Conservation (phyloP, 2,888 invertebrate genomes). For the Lottia gigantea region DNA sequence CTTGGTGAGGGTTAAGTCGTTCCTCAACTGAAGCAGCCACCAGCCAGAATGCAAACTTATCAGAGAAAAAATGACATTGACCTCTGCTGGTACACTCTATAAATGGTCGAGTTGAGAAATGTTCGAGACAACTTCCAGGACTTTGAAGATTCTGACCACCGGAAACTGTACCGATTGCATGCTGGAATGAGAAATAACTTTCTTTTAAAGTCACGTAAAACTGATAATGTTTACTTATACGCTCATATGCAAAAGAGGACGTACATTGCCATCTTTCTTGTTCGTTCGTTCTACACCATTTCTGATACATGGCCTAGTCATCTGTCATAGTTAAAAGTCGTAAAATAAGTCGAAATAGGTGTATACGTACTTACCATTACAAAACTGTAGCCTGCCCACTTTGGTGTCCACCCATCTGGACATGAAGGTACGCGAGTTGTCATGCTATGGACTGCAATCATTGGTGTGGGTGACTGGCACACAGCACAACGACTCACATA, state of each 20-base stretch:
- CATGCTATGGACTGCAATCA: conserved; percentile 96
- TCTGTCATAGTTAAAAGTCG: too few relatives aligned
- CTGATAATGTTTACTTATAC: too few relatives aligned
- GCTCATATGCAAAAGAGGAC: too few relatives aligned
- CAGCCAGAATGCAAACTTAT: conserved; percentile 97
- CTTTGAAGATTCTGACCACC: conserved; percentile 47
- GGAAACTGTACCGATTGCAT: conserved; percentile 40
- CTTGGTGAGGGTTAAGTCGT: conserved; percentile 11
- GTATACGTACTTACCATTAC: conserved; percentile 81
- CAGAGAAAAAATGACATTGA: conserved; percentile 72
- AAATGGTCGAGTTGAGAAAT: conserved; percentile 66
- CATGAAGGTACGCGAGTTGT: conserved; percentile 85
- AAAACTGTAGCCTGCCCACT: conserved; percentile 98
- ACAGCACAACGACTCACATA: conserved; percentile 93
- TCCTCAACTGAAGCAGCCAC: conserved; percentile 77
- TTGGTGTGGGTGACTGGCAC: conserved; percentile 95
- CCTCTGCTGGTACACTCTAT: conserved; percentile 56
- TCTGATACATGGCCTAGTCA: too few relatives aligned
- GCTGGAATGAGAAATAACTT: conserved; percentile 31
- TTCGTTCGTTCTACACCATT: too few relatives aligned
- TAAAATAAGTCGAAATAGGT: too few relatives aligned
- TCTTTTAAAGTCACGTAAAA: too few relatives aligned
- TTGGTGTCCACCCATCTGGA: conserved; percentile 86
- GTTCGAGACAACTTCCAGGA: conserved; percentile 53
- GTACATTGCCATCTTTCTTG: too few relatives aligned